phyloP scores from a whole-genome alignment of 2,888 invertebrate genomes.

The Gymnoscelis rufifasciata region DNA sequence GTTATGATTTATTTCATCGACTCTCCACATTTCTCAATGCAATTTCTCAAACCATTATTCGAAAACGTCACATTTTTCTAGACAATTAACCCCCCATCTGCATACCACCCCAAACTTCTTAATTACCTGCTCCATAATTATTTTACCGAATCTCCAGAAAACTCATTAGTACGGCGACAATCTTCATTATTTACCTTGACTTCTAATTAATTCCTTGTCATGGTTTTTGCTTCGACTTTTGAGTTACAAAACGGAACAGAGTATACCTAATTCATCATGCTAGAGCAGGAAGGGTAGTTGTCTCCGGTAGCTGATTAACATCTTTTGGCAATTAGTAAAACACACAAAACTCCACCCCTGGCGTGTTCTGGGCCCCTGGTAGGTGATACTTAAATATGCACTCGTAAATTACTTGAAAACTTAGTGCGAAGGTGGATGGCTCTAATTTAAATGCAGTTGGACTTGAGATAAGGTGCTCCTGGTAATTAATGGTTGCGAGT shows the following conservation, averaged over 20 bases:
- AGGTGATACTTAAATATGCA: slow-evolving; percentile 77
- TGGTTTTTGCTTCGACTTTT: slow-evolving; percentile 78
- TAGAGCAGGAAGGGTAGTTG: slow-evolving; percentile 45
- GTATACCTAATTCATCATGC: slow-evolving; percentile 25
- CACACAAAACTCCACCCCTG: slow-evolving; percentile 81
- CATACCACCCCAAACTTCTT: slow-evolving; percentile 58
- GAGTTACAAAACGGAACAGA: slow-evolving; percentile 60
- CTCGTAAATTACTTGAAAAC: slow-evolving; percentile 76
- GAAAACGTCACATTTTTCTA: slow-evolving; percentile 40
- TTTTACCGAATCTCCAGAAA: slow-evolving; percentile 57
- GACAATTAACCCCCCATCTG: slow-evolving; percentile 55
- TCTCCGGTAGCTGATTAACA: slow-evolving; percentile 76
- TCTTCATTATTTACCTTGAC: slow-evolving; percentile 78
- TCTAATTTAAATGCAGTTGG: slow-evolving; percentile 69
- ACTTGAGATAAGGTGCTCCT: slow-evolving; percentile 57
- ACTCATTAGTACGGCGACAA: slow-evolving; percentile 76
- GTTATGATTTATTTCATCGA: no score
- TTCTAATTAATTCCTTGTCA: slow-evolving; percentile 80
- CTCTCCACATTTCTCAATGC: no score
- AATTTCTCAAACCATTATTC: slow-evolving; percentile 15
- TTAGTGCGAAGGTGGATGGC: slow-evolving; percentile 74
- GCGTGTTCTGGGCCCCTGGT: slow-evolving; percentile 75
- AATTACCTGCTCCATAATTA: slow-evolving; percentile 73
- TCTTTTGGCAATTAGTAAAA: slow-evolving; percentile 82
- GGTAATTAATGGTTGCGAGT: slow-evolving; percentile 32